These are phyloP conservation scores for Cephalopterus ornatus DNA, from an alignment of 2,113 vertebrate genomes.

Conservation along the genomic window DNA sequence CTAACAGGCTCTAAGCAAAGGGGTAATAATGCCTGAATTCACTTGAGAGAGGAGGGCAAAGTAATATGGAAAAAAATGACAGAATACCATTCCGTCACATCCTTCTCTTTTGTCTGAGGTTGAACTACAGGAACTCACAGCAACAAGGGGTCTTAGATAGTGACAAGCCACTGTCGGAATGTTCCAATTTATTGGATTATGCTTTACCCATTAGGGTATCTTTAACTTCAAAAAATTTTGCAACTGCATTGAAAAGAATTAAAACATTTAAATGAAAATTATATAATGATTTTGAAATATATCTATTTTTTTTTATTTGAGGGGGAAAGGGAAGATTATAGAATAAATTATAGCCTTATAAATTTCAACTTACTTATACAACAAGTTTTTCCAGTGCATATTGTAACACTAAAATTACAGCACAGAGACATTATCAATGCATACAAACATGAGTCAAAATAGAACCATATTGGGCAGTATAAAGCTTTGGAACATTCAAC, in stretches of 20 bases:
- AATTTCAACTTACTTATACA: constrained; percentile 46
- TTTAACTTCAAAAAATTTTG: constrained; percentile 23
- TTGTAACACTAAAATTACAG: constrained; percentile 60
- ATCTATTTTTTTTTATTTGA: constrained; percentile 31
- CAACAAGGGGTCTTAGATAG: constrained; percentile 40
- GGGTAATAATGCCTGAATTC: constrained; percentile 51
- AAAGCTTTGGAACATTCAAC: constrained; percentile 64
- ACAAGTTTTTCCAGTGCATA: constrained; percentile 46
- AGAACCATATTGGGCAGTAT: constrained; percentile 63
- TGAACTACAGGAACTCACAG: constrained; percentile 32
- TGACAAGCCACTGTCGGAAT: constrained; percentile 21
- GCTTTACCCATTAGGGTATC: not conserved
- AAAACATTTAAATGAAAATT: constrained; percentile 35
- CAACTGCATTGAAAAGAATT: not conserved
- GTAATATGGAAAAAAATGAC: constrained; percentile 25
- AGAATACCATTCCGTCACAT: constrained; percentile 39
- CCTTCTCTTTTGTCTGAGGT: constrained; percentile 47
- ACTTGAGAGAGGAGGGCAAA: constrained; percentile 35
- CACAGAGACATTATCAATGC: constrained; percentile 50
- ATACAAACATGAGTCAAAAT: constrained; percentile 63
- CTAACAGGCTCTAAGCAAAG: constrained; percentile 25
- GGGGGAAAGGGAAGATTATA: constrained; percentile 28
- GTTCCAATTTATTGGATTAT: constrained; percentile 33
- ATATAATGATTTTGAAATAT: constrained; percentile 39
- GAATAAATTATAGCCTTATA: constrained; percentile 39